Conservation (phyloP, 2,888 invertebrate genomes). For the Antitype chi region DNA sequence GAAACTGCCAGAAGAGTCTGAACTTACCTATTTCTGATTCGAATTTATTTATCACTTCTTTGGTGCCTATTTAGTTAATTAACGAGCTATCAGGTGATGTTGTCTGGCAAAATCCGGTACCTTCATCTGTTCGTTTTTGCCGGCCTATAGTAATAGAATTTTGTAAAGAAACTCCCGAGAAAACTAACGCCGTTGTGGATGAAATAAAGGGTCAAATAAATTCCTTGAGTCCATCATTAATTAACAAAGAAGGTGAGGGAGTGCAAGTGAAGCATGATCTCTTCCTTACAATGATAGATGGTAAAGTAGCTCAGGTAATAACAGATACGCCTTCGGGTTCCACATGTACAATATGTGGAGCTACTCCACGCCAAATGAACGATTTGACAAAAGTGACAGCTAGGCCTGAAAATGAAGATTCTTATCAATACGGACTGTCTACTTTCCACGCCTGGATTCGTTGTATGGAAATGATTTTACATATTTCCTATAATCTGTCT, state of each 20-base stretch:
- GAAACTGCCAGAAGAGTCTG: constrained; percentile 36
- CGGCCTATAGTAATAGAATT: constrained; percentile 4
- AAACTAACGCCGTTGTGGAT: constrained; percentile 4
- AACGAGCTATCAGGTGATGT: not conserved
- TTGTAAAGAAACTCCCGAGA: constrained; percentile 1
- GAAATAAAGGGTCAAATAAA: not conserved
- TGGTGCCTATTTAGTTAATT: constrained; percentile 29
- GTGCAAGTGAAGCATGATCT: no score
- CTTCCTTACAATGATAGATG: not conserved
- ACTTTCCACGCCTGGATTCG: not conserved
- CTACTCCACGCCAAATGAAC: constrained; percentile 2
- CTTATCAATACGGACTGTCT: not conserved
- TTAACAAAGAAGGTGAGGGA: no score
- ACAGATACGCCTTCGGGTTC: not conserved
- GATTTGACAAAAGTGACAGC: constrained; percentile 3
- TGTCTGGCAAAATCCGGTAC: not conserved
- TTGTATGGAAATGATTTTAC: not conserved
- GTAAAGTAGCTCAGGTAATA: not conserved
- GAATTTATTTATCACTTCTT: constrained; percentile 56
- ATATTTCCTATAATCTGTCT: no score
- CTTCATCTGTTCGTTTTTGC: constrained; percentile 9
- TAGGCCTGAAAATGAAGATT: constrained; percentile 9
- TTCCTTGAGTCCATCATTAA: constrained; percentile 1
- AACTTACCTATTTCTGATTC: constrained; percentile 49
- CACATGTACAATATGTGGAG: constrained; percentile 3